Evolutionary conservation across 2,888 invertebrate genomes (phyloP).

Genomic region (Trisateles emortualis): DNA sequence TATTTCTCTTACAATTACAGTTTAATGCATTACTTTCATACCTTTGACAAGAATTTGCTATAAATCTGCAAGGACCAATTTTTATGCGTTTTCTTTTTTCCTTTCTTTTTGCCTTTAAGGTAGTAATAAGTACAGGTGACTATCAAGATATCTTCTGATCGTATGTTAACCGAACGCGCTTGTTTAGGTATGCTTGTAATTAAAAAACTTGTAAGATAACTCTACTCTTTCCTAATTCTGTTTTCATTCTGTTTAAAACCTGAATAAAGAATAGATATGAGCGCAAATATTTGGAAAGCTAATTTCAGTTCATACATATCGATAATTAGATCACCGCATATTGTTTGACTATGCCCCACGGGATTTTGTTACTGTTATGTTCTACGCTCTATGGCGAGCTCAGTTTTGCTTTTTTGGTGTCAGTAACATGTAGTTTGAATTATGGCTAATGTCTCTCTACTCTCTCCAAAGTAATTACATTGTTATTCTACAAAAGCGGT

Average conservation of each 20-base stretch:
- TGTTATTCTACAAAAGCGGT: too few relatives aligned
- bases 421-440: too few relatives aligned
- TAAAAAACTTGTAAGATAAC: background rate
- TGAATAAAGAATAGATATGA: background rate
- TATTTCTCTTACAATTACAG: slow-evolving; percentile 51
- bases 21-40: slow-evolving; percentile 48
- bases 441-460: too few relatives aligned
- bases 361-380: background rate
- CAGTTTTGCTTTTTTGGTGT: too few relatives aligned
- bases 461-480: too few relatives aligned
- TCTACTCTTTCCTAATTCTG: background rate
- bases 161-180: too few relatives aligned
- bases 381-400: background rate
- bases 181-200: too few relatives aligned
- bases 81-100: slow-evolving; percentile 2
- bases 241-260: background rate
- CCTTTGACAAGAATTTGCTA: slow-evolving; percentile 27
- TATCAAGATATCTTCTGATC: too few relatives aligned
- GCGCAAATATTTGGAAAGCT: slow-evolving; percentile 4
- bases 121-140: too few relatives aligned
- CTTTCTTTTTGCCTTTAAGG: slow-evolving; percentile 5
- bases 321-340: slow-evolving; percentile 12
- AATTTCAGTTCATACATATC: slow-evolving; percentile 12
- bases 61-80: background rate
- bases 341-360: slow-evolving; percentile 2